These are phyloP conservation scores for Rhinoderma darwinii DNA, from an alignment of 2,113 vertebrate genomes.

Conservation along the genomic window DNA sequence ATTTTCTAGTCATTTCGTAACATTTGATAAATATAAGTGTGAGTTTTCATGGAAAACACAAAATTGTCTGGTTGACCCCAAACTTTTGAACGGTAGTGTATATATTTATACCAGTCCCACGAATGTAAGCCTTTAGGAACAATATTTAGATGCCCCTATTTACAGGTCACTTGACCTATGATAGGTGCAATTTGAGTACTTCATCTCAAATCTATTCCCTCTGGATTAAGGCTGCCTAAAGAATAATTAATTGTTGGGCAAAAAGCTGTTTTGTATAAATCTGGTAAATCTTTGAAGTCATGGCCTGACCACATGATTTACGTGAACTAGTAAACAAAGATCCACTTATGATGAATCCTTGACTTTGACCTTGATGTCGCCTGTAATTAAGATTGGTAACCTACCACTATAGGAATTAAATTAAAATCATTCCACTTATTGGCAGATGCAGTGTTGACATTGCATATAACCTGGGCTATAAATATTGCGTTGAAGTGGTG, in stretches of 20 bases:
- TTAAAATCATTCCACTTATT: slow-evolving; percentile 41
- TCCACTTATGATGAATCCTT: slow-evolving; percentile 25
- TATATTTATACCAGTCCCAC: too few relatives aligned
- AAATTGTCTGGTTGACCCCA: too few relatives aligned
- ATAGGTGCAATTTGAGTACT: too few relatives aligned
- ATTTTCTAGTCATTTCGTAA: too few relatives aligned
- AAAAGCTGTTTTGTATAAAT: background rate
- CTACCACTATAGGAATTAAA: background rate
- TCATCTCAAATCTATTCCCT: too few relatives aligned
- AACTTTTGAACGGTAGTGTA: too few relatives aligned
- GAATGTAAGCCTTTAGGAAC: too few relatives aligned
- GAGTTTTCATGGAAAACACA: too few relatives aligned
- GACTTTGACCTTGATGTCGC: slow-evolving; percentile 47
- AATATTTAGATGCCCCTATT: too few relatives aligned
- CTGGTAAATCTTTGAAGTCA: background rate
- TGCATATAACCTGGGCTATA: slow-evolving; percentile 29
- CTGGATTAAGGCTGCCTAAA: too few relatives aligned
- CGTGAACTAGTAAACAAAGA: background rate
- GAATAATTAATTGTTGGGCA: background rate
- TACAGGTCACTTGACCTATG: too few relatives aligned
- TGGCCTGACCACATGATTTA: background rate
- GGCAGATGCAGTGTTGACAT: slow-evolving; percentile 41
- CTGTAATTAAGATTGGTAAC: slow-evolving; percentile 37
- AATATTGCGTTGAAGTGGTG: slow-evolving; percentile 13
- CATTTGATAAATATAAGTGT: too few relatives aligned